Evolutionary conservation across 2,113 vertebrate genomes (phyloP).

Genomic region (Geothlypis trichas): DNA sequence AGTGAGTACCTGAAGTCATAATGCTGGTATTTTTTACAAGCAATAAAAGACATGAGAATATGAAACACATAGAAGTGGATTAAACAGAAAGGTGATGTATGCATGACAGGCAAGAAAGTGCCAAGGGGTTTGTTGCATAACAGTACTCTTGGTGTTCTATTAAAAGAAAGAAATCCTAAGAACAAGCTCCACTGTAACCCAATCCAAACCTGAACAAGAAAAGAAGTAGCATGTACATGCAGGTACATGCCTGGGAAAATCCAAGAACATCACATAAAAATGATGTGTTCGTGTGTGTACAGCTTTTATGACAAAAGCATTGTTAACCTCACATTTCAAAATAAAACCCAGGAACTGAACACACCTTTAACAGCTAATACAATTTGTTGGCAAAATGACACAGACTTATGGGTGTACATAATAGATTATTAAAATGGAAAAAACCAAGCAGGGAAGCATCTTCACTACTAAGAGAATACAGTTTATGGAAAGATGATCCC

Average conservation of each 20-base stretch:
- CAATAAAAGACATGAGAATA: conserved; percentile 11
- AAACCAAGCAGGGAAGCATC: not conserved
- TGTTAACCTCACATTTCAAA: not conserved
- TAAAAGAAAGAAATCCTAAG: not conserved
- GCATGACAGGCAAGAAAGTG: not conserved
- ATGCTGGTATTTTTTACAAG: conserved; percentile 11
- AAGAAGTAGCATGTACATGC: not conserved
- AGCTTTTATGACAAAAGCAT: not conserved
- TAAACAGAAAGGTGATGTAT: not conserved
- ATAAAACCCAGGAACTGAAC: not conserved
- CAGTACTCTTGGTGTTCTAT: not conserved
- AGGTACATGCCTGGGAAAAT: not conserved
- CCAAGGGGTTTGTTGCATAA: not conserved
- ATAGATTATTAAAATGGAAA: not conserved
- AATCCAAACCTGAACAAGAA: not conserved
- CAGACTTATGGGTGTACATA: not conserved
- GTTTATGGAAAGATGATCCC: not conserved
- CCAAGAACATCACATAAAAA: not conserved
- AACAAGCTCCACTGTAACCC: not conserved
- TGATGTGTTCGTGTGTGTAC: not conserved
- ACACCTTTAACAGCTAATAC: not conserved
- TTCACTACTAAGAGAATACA: not conserved
- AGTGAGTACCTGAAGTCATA: not conserved
- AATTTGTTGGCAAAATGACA: not conserved
- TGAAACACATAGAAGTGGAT: conserved; percentile 36